Conservation (phyloP, 30 jellyfish, hydroid and myxozoan genomes). For the Aurelia aurita region DNA sequence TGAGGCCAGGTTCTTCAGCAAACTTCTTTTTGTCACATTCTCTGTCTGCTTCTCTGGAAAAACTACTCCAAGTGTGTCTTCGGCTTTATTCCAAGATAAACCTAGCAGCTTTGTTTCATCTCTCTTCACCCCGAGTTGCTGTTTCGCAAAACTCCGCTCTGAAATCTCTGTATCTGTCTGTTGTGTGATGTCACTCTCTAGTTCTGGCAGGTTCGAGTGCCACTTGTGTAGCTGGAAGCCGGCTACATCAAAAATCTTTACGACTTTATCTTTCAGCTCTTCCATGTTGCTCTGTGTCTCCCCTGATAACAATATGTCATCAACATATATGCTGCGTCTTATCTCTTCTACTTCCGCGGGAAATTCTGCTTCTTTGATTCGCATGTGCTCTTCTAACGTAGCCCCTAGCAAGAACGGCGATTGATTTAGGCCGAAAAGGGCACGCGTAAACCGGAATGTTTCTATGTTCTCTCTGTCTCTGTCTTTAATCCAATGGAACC, state of each 20-base stretch:
- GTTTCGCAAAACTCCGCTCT: background rate
- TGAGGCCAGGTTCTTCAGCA: slow-evolving; percentile 51
- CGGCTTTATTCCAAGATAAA: slow-evolving; percentile 49
- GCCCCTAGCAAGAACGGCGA: slow-evolving; percentile 70
- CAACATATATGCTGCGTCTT: too few relatives aligned
- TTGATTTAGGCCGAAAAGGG: slow-evolving; percentile 56
- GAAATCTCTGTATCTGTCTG: background rate
- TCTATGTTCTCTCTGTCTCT: slow-evolving; percentile 5
- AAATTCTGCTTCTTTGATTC: too few relatives aligned
- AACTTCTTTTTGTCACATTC: slow-evolving; percentile 57
- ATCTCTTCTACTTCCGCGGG: too few relatives aligned
- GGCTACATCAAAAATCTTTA: slow-evolving; percentile 26
- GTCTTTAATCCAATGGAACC: slow-evolving; percentile 67
- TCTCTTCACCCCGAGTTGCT: slow-evolving; percentile 15
- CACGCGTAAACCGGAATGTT: slow-evolving; percentile 67
- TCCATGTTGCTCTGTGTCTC: background rate
- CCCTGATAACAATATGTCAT: background rate
- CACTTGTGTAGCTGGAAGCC: slow-evolving; percentile 17
- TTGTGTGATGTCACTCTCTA: slow-evolving; percentile 1
- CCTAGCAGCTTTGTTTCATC: slow-evolving; percentile 54
- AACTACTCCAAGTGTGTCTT: slow-evolving; percentile 20
- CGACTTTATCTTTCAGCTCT: slow-evolving; percentile 22
- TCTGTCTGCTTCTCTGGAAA: slow-evolving; percentile 21
- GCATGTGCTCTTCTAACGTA: slow-evolving; percentile 57
- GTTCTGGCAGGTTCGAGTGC: slow-evolving; percentile 23